Base-by-base conservation (phyloP, 37 sponge, comb jelly and placozoan species). In the Dysidea cf. avara region DNA sequence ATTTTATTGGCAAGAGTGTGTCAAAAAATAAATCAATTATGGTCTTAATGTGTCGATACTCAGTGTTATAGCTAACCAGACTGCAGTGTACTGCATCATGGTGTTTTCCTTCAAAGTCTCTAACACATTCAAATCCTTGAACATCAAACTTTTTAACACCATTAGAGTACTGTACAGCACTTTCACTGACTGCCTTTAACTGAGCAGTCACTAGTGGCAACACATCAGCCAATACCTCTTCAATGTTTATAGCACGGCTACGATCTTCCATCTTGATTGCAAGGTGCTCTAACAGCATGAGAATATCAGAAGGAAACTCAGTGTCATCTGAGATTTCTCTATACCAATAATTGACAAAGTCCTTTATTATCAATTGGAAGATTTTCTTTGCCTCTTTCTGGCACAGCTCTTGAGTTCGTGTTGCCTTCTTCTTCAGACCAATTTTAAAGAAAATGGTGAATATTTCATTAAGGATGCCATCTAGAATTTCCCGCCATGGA, bases 351-450 rank as follows among this genome's bases (percentile, higher is more conserved):
- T 4, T 32, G 6, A 89, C 64, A 33, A 89, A 84, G 49, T 89
- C 85, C n/a, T 72, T 52, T 65, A 75, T 56, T 18, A 89, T 80
- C 7, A 89, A 55, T 7, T 75, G 66, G n/a, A 84, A 80, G 0
- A 89, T 52, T 49, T 89, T 89, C 53, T 80, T 76, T 43, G 85
- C 74, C 48, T 89, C 90, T 20, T 55, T 79, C 67, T 83, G 85
- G 64, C 0, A 49, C n/a, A 65, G 39, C 24, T 64, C n/a, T n/a
- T n/a, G n/a, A n/a, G n/a, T n/a, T n/a, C n/a, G n/a, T n/a, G n/a
- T n/a, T n/a, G n/a, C n/a, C n/a, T n/a, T n/a, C n/a, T n/a, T n/a
- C n/a, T n/a, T n/a, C n/a, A n/a, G n/a, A n/a, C n/a, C n/a, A n/a
- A n/a, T n/a, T n/a, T n/a, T n/a, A n/a, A n/a, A n/a, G n/a, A n/a